Base-by-base conservation (phyloP, 1,140 invertebrate species). In the Drosophila orosa region DNA sequence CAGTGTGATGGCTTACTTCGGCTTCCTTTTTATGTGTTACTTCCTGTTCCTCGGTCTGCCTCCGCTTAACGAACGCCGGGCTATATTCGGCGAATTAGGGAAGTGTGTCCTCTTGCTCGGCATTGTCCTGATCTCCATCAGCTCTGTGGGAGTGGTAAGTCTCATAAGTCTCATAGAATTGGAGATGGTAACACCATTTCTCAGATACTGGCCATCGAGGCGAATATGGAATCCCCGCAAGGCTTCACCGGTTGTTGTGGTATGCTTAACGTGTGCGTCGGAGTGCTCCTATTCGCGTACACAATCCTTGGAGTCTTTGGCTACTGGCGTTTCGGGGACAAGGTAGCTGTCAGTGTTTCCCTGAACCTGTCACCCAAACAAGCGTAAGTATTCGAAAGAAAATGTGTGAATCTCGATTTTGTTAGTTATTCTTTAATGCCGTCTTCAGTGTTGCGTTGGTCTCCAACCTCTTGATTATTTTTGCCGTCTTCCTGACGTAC, bases 121-220 rank as follows among this genome's bases (percentile, higher is more conserved):
- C 17, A 78, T 68, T 9, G 50, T 39, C 0, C 6, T 83, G 12
- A 82, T 83, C 37, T 42, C 79, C 17, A 35, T 74, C 10, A 61
- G 69, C 2, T 74, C 80, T 0, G 65, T 83, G 47, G 80, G 80
- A 5, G 75, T 82, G 80, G 79, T 82, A 47, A 37, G 67, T 44
- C n/a, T 15, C 0, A 7, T 2, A 1, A 2, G 6, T 2, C 12
- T 15, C 3, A n/a, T 3, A 3, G 48, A 33, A 15, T 9, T 22
- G 3, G 17, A 37, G 5, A 37, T 37, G 9, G 3, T 10, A 17
- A 6, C 3, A 3, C 35, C n/a, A 3, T 15, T 45, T 15, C n/a
- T 2, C 15, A 83, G 80, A 78, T 83, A 48, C 25, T 83, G 9
- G 69, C 71, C 22, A 52, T 82, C 22, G 80, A 78, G 17, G 19